A percentile compares a stretch with the other conserved stretches of the same genome.
Evolutionary conservation across 2,797 vertebrate genomes (phyloP).

Genomic region (Triplophysa bombifrons): DNA sequence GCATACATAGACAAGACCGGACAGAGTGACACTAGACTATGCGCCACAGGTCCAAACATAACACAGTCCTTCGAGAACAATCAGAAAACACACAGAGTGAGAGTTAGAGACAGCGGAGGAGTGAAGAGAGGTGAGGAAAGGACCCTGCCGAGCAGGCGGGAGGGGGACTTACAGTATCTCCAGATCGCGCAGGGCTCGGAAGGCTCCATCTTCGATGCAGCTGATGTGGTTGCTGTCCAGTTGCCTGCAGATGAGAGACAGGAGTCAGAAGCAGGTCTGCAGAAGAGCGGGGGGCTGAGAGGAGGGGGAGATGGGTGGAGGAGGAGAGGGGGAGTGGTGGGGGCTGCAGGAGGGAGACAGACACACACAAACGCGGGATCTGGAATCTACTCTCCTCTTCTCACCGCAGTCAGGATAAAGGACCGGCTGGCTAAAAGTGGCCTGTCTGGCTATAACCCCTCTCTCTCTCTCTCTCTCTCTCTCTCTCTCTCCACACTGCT

Average conservation of each 20-base stretch:
- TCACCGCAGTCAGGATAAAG: constrained; percentile 66
- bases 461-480: constrained; percentile 68
- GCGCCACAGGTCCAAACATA: constrained; percentile 46
- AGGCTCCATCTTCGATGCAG: constrained; percentile 99
- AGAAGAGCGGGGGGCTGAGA: constrained; percentile 56
- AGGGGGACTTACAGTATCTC: constrained; percentile 93
- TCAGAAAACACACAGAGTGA: constrained; percentile 20
- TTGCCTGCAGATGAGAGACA: constrained; percentile 63
- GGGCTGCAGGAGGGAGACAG: constrained; percentile 38
- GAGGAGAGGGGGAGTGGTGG: constrained; percentile 39
- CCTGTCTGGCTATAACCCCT: constrained; percentile 76
- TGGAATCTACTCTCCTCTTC: constrained; percentile 54
- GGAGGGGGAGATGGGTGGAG: constrained; percentile 47
- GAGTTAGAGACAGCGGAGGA: constrained; percentile 24
- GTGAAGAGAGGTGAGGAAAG: constrained; percentile 30
- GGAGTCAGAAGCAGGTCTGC: constrained; percentile 59
- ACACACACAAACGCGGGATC: constrained; percentile 64
- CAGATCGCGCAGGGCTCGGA: constrained; percentile 97
- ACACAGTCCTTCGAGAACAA: constrained; percentile 55
- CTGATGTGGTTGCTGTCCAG: constrained; percentile 97
- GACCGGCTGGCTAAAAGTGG: constrained; percentile 73
- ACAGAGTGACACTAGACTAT: constrained; percentile 42
- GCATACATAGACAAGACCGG: constrained; percentile 17
- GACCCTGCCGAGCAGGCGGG: constrained; percentile 34
- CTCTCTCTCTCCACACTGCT: constrained; percentile 51